Evolutionary conservation across 1,140 invertebrate genomes (phyloP).

Genomic region (Homarus americanus): DNA sequence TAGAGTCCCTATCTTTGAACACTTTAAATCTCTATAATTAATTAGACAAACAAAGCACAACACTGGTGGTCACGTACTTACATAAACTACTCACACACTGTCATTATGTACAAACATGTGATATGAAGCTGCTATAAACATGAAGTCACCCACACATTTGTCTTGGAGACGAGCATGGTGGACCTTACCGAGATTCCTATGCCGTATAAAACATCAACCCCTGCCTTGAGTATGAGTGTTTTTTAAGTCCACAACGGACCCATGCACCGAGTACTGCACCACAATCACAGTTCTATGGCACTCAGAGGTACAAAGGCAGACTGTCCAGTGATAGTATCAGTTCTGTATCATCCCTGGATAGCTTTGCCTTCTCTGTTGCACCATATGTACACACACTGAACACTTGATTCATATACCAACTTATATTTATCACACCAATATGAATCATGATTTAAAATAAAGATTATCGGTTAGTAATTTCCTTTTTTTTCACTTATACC

Average conservation of each 20-base stretch:
- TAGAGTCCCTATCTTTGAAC: conserved; percentile 66
- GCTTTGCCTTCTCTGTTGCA: conserved; percentile 40
- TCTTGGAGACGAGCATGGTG: conserved; percentile 58
- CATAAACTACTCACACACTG: conserved; percentile 67
- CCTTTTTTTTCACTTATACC: not conserved
- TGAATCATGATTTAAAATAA: conserved; percentile 39
- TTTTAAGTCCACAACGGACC: conserved; percentile 44
- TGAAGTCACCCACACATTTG: conserved; percentile 58
- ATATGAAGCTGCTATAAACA: conserved; percentile 71
- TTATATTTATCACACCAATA: conserved; percentile 23
- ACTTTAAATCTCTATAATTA: conserved; percentile 71
- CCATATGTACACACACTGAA: conserved; percentile 15
- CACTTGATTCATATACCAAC: conserved; percentile 34
- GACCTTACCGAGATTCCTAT: conserved; percentile 49
- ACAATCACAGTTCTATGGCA: conserved; percentile 69
- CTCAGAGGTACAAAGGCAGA: conserved; percentile 55
- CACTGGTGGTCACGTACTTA: conserved; percentile 68
- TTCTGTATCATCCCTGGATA: conserved; percentile 38
- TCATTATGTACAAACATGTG: conserved; percentile 70
- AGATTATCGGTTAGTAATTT: conserved; percentile 4
- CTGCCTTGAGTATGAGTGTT: conserved; percentile 42
- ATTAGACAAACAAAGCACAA: conserved; percentile 71
- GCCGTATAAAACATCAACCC: conserved; percentile 51
- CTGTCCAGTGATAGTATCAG: conserved; percentile 36
- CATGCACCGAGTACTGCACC: conserved; percentile 54